A percentile compares a stretch with the other conserved stretches of the same genome.
phyloP scores from a whole-genome alignment of 2,113 vertebrate species.

The Suncus etruscus region DNA sequence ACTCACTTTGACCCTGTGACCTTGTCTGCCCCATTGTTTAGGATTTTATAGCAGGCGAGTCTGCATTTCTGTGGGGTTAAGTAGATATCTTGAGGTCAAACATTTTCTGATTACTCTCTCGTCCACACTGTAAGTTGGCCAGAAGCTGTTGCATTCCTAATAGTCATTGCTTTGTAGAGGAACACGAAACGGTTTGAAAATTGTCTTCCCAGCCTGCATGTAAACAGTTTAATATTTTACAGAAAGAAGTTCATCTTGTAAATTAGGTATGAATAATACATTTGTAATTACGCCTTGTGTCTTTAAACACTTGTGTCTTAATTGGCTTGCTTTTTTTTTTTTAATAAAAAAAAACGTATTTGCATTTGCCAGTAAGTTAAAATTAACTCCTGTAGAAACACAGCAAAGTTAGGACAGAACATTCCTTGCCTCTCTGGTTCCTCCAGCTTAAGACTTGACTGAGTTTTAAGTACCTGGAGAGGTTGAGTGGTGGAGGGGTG shows the following conservation, averaged over 20 bases:
- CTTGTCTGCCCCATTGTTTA: conserved; percentile 98
- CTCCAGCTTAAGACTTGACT: conserved; percentile 14
- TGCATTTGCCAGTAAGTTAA: conserved; percentile 87
- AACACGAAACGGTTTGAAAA: conserved; percentile 80
- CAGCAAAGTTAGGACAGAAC: conserved; percentile 60
- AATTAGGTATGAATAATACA: conserved; percentile 92
- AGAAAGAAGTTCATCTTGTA: conserved; percentile 90
- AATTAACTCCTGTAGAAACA: conserved; percentile 81
- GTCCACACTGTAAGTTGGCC: conserved; percentile 83
- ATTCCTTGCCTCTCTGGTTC: neutral
- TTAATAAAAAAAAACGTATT: conserved; percentile 80
- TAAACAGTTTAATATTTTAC: conserved; percentile 93
- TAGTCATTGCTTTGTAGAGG: conserved; percentile 81
- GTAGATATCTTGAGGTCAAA: conserved; percentile 92
- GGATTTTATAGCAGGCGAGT: conserved; percentile 94
- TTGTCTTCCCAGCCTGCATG: conserved; percentile 87
- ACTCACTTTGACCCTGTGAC: conserved; percentile 97
- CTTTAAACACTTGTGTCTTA: conserved; percentile 91
- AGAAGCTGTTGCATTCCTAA: conserved; percentile 81
- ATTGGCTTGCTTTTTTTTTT: conserved; percentile 85
- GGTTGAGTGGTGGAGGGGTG: neutral
- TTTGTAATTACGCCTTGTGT: conserved; percentile 89
- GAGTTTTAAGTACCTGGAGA: neutral
- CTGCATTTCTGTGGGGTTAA: conserved; percentile 94
- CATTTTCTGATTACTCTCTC: conserved; percentile 88